Evolutionary conservation across 2,797 vertebrate species (phyloP), one percentile per base, ranked within the genome.

Genomic region (Diplodus puntazzo): DNA sequence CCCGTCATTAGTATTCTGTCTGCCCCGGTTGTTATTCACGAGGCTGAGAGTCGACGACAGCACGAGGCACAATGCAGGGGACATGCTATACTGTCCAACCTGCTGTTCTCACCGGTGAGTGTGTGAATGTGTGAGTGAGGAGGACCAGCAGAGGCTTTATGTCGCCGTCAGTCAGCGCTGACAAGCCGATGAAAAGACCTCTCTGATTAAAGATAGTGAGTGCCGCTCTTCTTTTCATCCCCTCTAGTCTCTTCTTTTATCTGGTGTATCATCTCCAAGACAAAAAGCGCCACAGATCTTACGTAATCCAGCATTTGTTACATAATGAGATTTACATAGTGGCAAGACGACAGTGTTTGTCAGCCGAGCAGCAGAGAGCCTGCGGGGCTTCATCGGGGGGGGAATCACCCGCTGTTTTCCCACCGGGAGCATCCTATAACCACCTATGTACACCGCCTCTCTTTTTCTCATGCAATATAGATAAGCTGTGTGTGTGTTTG

Each of bases 391-490:
- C 4, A 6, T 57, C 0, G 74, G 73, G n/a, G 68, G 68, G 80
- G 85, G 78, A 80, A 78, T 82, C 81, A 75, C 89, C 86, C 75
- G 70, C 75, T 81, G 84, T 77, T 39, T 11, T 90, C 79, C 80
- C 79, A 27, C 14, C 10, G 71, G 87, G 84, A 85, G 84, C 85
- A 87, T 91, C 69, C 73, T 68, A 76, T 88, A 80, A 85, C 86
- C 80, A 9, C 72, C 86, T 71, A 18, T 80, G 87, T 65, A 17
- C 76, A 27, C 77, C 20, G 75, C 81, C 79, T 92, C 62, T 68
- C 69, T 67, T 34, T 58, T 58, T 48, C 79, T 83, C 69, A 84
- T 94, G 86, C 82, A 93, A 48, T 90, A 91, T 90, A 70, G 67
- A 93, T 91, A 71, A 84, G 76, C 0, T 59, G 75, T 72, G 75